phyloP scores from a whole-genome alignment of 2,797 vertebrate species.

The Bradypus variegatus region DNA sequence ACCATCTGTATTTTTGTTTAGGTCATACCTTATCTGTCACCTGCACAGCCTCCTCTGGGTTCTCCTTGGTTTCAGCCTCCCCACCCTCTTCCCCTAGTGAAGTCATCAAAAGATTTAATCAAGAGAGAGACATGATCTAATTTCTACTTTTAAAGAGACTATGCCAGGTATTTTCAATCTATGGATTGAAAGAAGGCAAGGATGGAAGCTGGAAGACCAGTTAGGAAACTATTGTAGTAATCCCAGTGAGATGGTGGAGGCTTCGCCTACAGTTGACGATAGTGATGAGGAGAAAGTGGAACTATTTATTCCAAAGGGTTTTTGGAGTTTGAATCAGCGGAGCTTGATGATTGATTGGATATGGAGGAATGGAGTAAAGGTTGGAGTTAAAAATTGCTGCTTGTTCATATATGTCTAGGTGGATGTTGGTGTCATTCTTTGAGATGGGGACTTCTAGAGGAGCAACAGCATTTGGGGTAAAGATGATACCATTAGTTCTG shows the following conservation, averaged over 20 bases:
- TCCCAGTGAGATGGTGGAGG: neutral
- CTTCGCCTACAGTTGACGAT: neutral
- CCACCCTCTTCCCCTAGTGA: neutral
- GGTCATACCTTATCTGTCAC: neutral
- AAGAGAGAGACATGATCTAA: neutral
- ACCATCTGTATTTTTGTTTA: neutral
- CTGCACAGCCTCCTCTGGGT: neutral
- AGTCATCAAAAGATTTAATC: neutral
- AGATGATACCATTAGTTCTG: neutral
- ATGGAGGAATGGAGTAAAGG: neutral
- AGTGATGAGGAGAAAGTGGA: neutral
- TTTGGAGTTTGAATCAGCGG: neutral
- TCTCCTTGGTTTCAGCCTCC: neutral
- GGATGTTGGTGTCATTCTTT: neutral
- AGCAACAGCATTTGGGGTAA: neutral
- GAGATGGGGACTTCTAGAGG: neutral
- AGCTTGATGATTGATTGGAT: neutral
- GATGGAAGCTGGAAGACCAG: neutral
- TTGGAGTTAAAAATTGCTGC: neutral
- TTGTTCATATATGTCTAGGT: neutral
- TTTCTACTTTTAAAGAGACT: neutral
- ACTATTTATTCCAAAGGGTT: neutral
- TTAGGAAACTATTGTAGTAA: neutral
- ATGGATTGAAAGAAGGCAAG: neutral
- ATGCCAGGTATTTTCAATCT: neutral